These are phyloP conservation scores for Campoletis raptor DNA, from an alignment of 2,888 invertebrate genomes.

Conservation along the genomic window DNA sequence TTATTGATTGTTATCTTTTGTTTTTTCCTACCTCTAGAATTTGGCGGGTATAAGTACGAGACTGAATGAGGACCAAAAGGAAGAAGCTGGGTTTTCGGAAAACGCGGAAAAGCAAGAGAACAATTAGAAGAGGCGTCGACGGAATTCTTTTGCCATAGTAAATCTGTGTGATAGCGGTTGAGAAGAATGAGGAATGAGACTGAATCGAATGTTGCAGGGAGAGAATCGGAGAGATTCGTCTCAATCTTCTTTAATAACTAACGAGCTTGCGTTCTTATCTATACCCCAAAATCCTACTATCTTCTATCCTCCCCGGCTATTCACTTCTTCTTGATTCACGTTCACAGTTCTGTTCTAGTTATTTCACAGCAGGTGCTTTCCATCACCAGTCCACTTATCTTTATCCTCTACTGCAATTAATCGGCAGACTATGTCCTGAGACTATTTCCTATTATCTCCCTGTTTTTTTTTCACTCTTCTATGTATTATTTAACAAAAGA, in stretches of 20 bases:
- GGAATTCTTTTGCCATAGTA: conserved; percentile 56
- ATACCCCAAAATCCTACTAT: conserved; percentile 38
- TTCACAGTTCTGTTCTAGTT: conserved; percentile 55
- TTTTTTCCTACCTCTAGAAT: background rate
- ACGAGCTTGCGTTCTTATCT: conserved; percentile 62
- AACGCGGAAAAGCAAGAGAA: background rate
- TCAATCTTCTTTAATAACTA: conserved; percentile 63
- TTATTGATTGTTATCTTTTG: background rate
- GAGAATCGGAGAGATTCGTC: conserved; percentile 40
- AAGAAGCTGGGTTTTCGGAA: background rate
- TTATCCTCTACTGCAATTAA: conserved; percentile 64
- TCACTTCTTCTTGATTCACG: conserved; percentile 36
- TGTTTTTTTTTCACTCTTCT: background rate
- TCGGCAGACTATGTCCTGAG: conserved; percentile 52
- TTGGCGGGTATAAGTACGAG: background rate
- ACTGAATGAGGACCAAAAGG: background rate
- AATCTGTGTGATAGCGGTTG: conserved; percentile 38
- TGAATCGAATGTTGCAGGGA: conserved; percentile 10
- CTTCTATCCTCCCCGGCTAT: conserved; percentile 32
- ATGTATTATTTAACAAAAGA: conserved; percentile 1
- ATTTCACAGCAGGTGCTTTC: conserved; percentile 65
- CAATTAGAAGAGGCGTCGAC: conserved; percentile 51
- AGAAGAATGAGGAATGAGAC: conserved; percentile 29
- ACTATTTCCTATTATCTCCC: conserved; percentile 14
- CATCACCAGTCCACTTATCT: conserved; percentile 42